Conservation (phyloP, 2,888 invertebrate genomes). For the Yponomeuta cagnagella region DNA sequence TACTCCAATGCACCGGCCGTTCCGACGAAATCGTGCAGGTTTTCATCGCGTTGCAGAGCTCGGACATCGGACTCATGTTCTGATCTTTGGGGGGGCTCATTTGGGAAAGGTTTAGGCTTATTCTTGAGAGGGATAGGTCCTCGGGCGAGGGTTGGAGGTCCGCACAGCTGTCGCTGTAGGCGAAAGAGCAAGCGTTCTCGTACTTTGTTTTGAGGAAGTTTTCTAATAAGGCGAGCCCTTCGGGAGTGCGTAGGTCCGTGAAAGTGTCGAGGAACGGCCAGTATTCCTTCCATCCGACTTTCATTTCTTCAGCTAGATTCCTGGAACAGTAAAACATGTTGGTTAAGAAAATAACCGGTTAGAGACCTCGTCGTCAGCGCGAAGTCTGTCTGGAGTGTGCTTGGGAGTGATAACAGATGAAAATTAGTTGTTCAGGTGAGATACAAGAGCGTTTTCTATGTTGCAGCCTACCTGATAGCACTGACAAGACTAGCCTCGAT, state of each 20-base stretch:
- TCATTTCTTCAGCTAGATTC: slow-evolving; percentile 81
- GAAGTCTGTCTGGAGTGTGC: not conserved
- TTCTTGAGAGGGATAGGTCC: slow-evolving; percentile 49
- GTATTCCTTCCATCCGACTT: slow-evolving; percentile 91
- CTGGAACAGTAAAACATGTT: slow-evolving; percentile 45
- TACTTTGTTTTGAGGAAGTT: slow-evolving; percentile 79
- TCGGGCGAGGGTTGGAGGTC: slow-evolving; percentile 41
- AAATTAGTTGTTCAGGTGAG: no score
- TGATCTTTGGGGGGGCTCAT: slow-evolving; percentile 35
- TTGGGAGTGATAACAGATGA: no score
- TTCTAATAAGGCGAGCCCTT: slow-evolving; percentile 86
- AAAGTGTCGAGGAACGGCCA: slow-evolving; percentile 93
- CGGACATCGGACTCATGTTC: slow-evolving; percentile 72
- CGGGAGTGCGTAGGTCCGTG: slow-evolving; percentile 82
- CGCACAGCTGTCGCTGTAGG: slow-evolving; percentile 52
- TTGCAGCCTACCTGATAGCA: no score
- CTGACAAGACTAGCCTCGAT: no score
- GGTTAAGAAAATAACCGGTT: no score
- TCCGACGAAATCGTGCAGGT: slow-evolving; percentile 69
- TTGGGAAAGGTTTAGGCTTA: slow-evolving; percentile 42
- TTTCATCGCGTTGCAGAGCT: slow-evolving; percentile 75
- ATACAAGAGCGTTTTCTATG: no score
- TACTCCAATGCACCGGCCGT: slow-evolving; percentile 45
- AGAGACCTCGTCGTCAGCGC: no score
- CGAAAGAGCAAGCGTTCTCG: slow-evolving; percentile 56